Base-by-base conservation (phyloP, 2,113 vertebrate genomes). In the Reinhardtius hippoglossoides region DNA sequence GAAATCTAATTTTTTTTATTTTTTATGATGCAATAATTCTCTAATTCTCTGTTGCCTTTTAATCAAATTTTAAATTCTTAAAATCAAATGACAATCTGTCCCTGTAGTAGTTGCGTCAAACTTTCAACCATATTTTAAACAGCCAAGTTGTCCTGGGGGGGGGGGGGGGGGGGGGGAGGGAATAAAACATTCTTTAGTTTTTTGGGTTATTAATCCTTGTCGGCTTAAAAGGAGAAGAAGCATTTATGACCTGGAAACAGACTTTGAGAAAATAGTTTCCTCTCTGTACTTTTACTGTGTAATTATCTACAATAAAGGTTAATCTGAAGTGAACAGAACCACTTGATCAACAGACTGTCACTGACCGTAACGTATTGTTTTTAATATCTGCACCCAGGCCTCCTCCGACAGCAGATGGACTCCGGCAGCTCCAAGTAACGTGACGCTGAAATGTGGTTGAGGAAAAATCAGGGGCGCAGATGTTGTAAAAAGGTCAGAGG, bases 401-500 rank as follows among this genome's bases (percentile, higher is more conserved):
- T 9, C 16, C 2, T 4, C 7, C 4, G 9, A 9, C n/a, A 50
- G 48, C 46, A 44, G 63, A 62, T 74, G n/a, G 4, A 59, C 26
- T 48, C 20, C 35, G 64, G 60, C 44, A 67, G 16, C 50, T 63
- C 52, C 9, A 16, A 69, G 26, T 61, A 35, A 71, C 27, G 20
- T 56, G 40, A 57, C 3, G 81, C 48, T 46, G n/a, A 54, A 76
- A 81, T 83, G 71, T 50, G 73, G 55, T 13, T 46, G 65, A 13
- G 52, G 26, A 66, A 65, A 75, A 75, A 35, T 83, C 60, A 31
- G 68, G 64, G 70, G 24, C 62, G 66, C 89, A 88, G 68, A 93
- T 89, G 87, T 85, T 84, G 81, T 82, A 67, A 80, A 77, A 84
- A 83, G 83, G 84, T 91, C 78, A 62, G 63, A 40, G 84, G 85